phyloP scores from a whole-genome alignment of 2,888 invertebrate species.

The Pseudeuparius sepicola region DNA sequence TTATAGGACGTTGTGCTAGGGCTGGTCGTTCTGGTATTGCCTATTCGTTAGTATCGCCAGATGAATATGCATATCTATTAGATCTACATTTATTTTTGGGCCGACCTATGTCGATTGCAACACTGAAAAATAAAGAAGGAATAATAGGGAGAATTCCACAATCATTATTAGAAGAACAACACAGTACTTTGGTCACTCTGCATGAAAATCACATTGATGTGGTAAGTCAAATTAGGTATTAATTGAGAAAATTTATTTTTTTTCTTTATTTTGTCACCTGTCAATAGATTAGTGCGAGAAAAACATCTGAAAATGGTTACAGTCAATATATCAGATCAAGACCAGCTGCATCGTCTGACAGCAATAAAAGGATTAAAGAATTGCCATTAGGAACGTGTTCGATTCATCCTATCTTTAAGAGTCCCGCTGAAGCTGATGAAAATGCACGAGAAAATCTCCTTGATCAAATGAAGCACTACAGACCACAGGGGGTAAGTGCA shows the following conservation, averaged over 20 bases:
- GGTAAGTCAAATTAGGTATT: constrained; percentile 53
- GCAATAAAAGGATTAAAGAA: constrained; percentile 75
- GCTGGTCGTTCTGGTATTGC: constrained; percentile 90
- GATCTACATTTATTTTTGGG: constrained; percentile 93
- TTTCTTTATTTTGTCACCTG: too few species aligned
- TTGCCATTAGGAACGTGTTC: constrained; percentile 46
- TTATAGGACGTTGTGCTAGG: constrained; percentile 78
- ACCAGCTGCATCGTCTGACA: constrained; percentile 81
- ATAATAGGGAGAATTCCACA: constrained; percentile 76
- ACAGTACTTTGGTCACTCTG: constrained; percentile 63
- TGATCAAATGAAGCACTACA: constrained; percentile 62
- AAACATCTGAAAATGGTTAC: constrained; percentile 81
- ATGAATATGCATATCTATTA: constrained; percentile 87
- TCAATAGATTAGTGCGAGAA: too few species aligned
- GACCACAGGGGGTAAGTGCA: constrained; percentile 57
- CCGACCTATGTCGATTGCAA: constrained; percentile 51
- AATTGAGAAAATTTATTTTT: too few species aligned
- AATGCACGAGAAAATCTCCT: constrained; percentile 43
- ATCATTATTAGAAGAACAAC: constrained; percentile 70
- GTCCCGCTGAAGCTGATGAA: constrained; percentile 32
- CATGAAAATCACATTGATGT: constrained; percentile 66
- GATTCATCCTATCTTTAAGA: constrained; percentile 54
- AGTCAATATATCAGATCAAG: constrained; percentile 82
- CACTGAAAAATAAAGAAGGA: constrained; percentile 41
- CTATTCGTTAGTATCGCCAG: constrained; percentile 79